Evolutionary conservation across 92 coral and sea anemone species (phyloP).

Genomic region (Nematostella vectensis): DNA sequence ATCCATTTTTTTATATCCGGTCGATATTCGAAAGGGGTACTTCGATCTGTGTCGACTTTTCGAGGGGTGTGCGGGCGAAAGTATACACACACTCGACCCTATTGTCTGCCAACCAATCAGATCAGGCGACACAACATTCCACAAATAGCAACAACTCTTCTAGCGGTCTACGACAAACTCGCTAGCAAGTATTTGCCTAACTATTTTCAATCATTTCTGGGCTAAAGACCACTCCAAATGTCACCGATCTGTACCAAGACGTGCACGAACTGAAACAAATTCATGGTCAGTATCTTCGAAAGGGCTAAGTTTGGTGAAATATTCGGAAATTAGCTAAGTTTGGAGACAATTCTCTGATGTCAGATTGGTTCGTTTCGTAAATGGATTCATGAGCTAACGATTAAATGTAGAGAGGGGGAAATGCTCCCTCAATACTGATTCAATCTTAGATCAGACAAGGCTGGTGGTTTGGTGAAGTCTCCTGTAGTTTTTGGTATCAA

Average conservation of each 20-base stretch:
- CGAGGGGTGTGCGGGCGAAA: no score
- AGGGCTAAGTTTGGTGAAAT: background rate
- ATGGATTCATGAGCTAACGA: no score
- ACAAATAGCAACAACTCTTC: slow-evolving; percentile 26
- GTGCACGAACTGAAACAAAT: background rate
- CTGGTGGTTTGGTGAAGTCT: no score
- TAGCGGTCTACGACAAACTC: background rate
- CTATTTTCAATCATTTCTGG: background rate
- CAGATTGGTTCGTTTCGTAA: no score
- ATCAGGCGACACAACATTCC: slow-evolving; percentile 11
- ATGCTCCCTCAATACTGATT: no score
- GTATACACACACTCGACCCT: background rate
- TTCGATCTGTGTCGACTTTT: no score
- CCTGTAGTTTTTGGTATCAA: background rate
- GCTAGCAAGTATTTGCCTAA: background rate
- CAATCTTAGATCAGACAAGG: no score
- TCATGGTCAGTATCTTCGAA: background rate
- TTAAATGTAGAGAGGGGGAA: no score
- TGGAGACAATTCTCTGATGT: background rate
- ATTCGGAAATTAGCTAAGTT: background rate
- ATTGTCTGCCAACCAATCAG: slow-evolving; percentile 18
- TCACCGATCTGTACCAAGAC: background rate
- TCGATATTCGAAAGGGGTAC: no score
- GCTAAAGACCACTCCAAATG: background rate
- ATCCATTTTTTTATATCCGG: no score